Conservation (phyloP, 2,113 vertebrate genomes). For the Ramphastos sulfuratus region DNA sequence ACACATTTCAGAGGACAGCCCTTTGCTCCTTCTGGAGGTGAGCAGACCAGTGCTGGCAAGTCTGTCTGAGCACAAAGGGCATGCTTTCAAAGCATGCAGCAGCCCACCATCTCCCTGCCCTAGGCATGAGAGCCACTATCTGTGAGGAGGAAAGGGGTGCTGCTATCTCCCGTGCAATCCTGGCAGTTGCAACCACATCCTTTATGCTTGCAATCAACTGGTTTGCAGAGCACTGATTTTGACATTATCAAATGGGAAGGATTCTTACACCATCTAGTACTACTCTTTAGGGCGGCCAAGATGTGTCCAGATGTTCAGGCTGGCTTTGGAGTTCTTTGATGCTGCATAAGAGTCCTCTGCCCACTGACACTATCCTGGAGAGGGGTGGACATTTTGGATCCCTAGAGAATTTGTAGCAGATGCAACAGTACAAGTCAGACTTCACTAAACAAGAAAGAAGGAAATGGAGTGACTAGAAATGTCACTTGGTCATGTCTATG, state of each 20-base stretch:
- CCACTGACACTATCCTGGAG: background rate
- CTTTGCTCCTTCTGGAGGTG: background rate
- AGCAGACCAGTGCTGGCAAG: background rate
- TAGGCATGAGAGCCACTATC: accelerated
- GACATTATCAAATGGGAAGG: background rate
- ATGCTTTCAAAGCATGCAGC: background rate
- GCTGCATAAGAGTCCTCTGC: background rate
- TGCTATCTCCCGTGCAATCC: background rate
- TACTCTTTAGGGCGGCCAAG: background rate
- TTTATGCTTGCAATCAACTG: background rate
- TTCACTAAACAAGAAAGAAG: background rate
- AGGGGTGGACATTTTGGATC: background rate
- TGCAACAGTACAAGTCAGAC: background rate
- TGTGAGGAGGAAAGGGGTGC: accelerated
- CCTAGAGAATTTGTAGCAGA: background rate
- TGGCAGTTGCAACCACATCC: background rate
- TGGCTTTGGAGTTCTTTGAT: background rate
- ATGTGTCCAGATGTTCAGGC: background rate
- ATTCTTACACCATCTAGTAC: background rate
- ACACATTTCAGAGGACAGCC: background rate
- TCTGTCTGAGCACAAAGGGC: no score
- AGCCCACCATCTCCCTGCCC: background rate
- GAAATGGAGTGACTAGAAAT: background rate
- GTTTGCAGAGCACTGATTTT: background rate
- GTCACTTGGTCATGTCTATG: background rate